Base-by-base conservation (phyloP, 2,797 vertebrate genomes). In the Choloepus didactylus region DNA sequence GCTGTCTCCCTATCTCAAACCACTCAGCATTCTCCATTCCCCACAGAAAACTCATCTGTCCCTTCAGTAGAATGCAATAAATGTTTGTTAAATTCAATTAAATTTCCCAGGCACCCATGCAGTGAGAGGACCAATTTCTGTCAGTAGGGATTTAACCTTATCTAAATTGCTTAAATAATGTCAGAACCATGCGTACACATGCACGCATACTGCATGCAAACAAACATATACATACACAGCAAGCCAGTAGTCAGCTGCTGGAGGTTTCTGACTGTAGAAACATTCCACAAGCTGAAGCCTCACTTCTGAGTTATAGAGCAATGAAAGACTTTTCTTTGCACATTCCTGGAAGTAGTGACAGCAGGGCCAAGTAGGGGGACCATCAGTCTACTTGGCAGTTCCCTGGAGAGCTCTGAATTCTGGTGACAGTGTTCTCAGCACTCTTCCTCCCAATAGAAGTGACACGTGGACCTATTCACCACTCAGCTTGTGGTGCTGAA, bases 131-230 rank as follows among this genome's bases (percentile, higher is more conserved):
- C 46, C n/a, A 81, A 66, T 23, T 91, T 97, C 81, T 67, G 18
- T 59, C 60, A 84, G 23, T 12, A 21, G 12, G 29, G 38, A 70
- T 70, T 69, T 87, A 83, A 80, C 54, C 77, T 31, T 27, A 72
- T 70, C 93, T 94, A 67, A 91, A 69, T 72, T 88, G 54, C 62
- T 80, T 59, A 88, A 95, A 92, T 79, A 51, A 86, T 49, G 35
- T 56, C 59, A 79, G 64, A 79, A 29, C 21, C 3, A 67, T 75
- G 79, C 86, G 51, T 46, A 87, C 60, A 41, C 1, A 2, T 72
- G 19, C 75, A 82, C 21, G 64, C 41, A 23, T 35, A 70, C 27
- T n/a, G 18, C 41, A 54, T 21, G 49, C 38, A 46, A 29, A 25
- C 23, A 41, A 9, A 49, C 8, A 44, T 6, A 70, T n/a, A 79